A percentile compares a stretch with the other conserved stretches of the same genome.
Evolutionary conservation across 2,797 vertebrate species (phyloP).

Genomic region (Triplophysa yarkandensis): DNA sequence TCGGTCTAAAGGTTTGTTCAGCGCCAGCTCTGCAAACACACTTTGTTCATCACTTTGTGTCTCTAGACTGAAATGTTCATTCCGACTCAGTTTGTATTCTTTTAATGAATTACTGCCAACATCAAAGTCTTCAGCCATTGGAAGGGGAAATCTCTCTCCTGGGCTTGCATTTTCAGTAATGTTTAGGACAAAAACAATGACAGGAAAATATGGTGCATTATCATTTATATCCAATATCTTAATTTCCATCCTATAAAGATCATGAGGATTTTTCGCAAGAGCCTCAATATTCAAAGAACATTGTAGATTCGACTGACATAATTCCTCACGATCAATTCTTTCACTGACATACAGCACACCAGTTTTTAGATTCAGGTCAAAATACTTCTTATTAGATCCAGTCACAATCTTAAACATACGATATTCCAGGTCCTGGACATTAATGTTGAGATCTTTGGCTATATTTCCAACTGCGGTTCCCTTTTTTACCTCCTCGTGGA

Average conservation of each 20-base stretch:
- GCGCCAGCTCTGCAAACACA: slow-evolving; percentile 47
- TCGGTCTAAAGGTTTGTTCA: slow-evolving; percentile 55
- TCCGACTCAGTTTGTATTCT: slow-evolving; percentile 53
- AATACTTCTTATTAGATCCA: slow-evolving; percentile 57
- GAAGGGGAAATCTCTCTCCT: slow-evolving; percentile 58
- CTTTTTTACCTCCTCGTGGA: slow-evolving; percentile 57
- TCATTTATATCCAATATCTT: slow-evolving; percentile 56
- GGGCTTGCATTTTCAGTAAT: slow-evolving; percentile 59
- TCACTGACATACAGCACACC: slow-evolving; percentile 58
- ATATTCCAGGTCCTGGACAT: slow-evolving; percentile 52
- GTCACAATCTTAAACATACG: slow-evolving; percentile 58
- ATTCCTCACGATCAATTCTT: slow-evolving; percentile 60
- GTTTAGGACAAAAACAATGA: slow-evolving; percentile 38
- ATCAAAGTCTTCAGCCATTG: slow-evolving; percentile 45
- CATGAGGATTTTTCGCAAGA: slow-evolving; percentile 37
- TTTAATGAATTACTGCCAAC: slow-evolving; percentile 51
- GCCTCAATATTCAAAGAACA: slow-evolving; percentile 56
- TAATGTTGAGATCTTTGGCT: slow-evolving; percentile 59
- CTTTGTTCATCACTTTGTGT: slow-evolving; percentile 44
- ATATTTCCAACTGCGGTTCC: slow-evolving; percentile 65
- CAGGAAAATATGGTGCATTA: slow-evolving; percentile 48
- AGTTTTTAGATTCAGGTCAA: slow-evolving; percentile 60
- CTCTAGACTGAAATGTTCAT: slow-evolving; percentile 60
- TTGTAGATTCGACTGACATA: slow-evolving; percentile 48
- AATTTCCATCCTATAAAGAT: slow-evolving; percentile 44